Conservation (phyloP, 1,140 invertebrate species). For the Pseudomyrmex pallidus region DNA sequence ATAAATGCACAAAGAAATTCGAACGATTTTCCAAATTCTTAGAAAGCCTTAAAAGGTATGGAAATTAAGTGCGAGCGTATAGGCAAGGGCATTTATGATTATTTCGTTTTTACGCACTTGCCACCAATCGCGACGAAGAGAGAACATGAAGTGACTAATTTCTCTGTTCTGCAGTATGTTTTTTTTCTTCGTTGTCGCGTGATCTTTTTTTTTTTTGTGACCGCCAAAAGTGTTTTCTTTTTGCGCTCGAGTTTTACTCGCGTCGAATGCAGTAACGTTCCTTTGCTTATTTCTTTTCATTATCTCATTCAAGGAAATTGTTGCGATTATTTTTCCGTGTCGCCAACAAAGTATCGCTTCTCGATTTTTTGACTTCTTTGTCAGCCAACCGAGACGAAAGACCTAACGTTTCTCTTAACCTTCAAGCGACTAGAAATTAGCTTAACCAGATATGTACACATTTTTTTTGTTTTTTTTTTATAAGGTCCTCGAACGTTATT, state of each 20-base stretch:
- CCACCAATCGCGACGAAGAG: too few relatives aligned
- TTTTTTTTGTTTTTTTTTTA: not conserved
- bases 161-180: too few relatives aligned
- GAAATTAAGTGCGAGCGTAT: too few relatives aligned
- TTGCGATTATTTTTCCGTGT: constrained; percentile 55
- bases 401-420: constrained; percentile 68
- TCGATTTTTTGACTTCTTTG: constrained; percentile 41
- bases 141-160: too few relatives aligned
- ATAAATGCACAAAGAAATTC: too few relatives aligned
- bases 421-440: constrained; percentile 82
- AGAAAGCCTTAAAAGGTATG: too few relatives aligned
- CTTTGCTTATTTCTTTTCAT: constrained; percentile 54
- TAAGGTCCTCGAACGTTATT: constrained; percentile 43
- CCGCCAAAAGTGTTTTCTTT: not conserved
- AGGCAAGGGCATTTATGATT: too few relatives aligned
- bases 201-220: too few relatives aligned
- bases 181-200: not conserved
- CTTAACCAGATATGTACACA: constrained; percentile 63
- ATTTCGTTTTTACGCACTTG: too few relatives aligned
- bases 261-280: constrained; percentile 32
- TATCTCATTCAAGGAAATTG: constrained; percentile 52
- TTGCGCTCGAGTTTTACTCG: constrained; percentile 45
- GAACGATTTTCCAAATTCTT: too few relatives aligned
- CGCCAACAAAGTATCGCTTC: constrained; percentile 43
- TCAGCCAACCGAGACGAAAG: constrained; percentile 26